Base-by-base conservation (phyloP, 2,113 vertebrate species). In the Pipra filicauda region DNA sequence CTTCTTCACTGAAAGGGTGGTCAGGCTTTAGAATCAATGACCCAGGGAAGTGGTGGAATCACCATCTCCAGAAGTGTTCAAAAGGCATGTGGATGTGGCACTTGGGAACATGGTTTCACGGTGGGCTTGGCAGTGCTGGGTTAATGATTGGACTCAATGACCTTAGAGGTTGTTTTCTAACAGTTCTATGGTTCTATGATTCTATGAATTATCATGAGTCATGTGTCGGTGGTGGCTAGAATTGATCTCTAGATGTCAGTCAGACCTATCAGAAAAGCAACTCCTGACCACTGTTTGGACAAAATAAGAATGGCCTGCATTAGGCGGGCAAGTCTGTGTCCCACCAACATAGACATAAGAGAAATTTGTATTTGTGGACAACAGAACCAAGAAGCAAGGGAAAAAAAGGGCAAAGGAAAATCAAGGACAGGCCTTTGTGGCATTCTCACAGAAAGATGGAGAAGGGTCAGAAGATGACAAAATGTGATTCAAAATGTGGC, bases 131-230 rank as follows among this genome's bases (percentile, higher is more conserved):
- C 46, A 70, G n/a, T 23, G 14, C 21, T 43, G 26, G 48, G 8
- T 28, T 43, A 70, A 31, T 17, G 22, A 8, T 5, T 70, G 30
- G 35, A 43, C 18, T 57, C 10, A 0, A 43, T 28, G 35, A 33
- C 49, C 8, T 57, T 48, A 49, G 27, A 64, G 18, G 3, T 13
- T 0, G 31, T 64, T 64, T 55, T 41, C 64, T 33, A 84, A 49
- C 4, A 55, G 21, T 55, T 41, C 16, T 61, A 3, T 31, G 9
- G 11, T 23, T 43, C 72, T 64, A 41, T 0, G 0, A 44, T 20
- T 41, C 26, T 12, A 61, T 33, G 18, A 76, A 19, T 15, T 91
- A 84, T 19, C 12, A 35, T 24, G 11, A 74, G 22, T 24, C 12
- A n/a, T 6, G 5, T n/a, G 28, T 11, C 69, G n/a, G 19, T 27